Evolutionary conservation across 2,888 invertebrate species (phyloP).

Genomic region (Keiferia lycopersicella): DNA sequence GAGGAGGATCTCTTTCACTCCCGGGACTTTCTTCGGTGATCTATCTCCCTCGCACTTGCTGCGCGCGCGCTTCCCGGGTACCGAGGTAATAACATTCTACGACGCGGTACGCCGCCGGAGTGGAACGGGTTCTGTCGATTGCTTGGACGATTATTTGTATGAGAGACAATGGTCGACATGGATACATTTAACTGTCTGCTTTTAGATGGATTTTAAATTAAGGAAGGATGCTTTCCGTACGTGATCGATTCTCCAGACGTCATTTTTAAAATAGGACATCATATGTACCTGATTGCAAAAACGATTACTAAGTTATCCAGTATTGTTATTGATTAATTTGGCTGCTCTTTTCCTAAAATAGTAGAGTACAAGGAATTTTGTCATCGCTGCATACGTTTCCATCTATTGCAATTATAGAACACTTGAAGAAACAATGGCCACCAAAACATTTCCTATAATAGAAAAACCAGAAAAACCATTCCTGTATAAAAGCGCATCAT

Average conservation of each 20-base stretch:
- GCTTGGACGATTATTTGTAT: conserved; percentile 74
- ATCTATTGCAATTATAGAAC: no score
- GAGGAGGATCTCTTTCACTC: conserved; percentile 64
- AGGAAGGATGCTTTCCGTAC: background rate
- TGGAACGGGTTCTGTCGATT: conserved; percentile 77
- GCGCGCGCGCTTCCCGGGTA: conserved; percentile 76
- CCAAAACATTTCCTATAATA: background rate
- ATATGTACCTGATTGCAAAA: no score
- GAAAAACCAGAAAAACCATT: background rate
- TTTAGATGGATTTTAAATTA: conserved; percentile 39
- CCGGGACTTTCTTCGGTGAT: conserved; percentile 56
- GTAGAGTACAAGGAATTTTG: background rate
- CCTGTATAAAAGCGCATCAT: conserved; percentile 29
- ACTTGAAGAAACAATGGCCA: background rate
- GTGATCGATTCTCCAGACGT: background rate
- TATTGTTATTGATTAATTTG: no score
- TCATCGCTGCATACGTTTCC: background rate
- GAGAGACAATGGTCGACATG: conserved; percentile 70
- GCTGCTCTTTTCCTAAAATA: no score
- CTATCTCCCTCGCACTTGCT: conserved; percentile 61
- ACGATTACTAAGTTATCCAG: no score
- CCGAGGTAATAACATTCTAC: conserved; percentile 78
- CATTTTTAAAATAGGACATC: background rate
- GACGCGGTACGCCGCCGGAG: conserved; percentile 75
- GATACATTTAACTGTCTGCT: conserved; percentile 53